Evolutionary conservation across 2,113 vertebrate species (phyloP), one percentile per base, ranked within the genome.

Genomic region (Tympanuchus pallidicinctus): DNA sequence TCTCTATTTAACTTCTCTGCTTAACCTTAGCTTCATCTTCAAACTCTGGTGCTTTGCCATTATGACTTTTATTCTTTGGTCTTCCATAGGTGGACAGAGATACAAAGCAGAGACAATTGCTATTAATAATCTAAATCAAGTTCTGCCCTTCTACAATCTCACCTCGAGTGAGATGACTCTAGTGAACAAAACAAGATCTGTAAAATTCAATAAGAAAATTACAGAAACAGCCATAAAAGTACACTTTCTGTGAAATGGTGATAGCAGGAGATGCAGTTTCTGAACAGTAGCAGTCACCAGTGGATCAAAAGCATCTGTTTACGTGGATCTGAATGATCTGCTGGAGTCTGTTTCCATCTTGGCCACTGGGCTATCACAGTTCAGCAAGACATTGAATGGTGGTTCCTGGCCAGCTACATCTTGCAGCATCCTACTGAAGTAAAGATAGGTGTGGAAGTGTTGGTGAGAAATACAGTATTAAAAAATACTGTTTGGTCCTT

Each of bases 81-180:
- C 78, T 40, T 42, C 56, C 42, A 74, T 67, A 60, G 57, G 24
- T 50, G 38, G 54, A 92, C 43, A 92, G 47, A 28, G 19, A 13
- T 60, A 25, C n/a, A 82, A 83, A 85, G 66, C 82, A 74, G 65
- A 70, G 86, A 64, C 70, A 86, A 34, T 75, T 54, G 89, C 65
- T 79, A 85, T 73, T 94, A 97, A 96, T 94, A 96, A 94, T 94
- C 86, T 88, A 79, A 91, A 90, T 80, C 79, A 79, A 3, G n/a
- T 56, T 91, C 79, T 95, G 84, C 86, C 60, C 47, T 80, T 56
- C 75, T 22, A 1, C 36, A 27, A 19, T 45, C 60, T 83, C 91
- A 90, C 93, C 69, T 38, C 54, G 85, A 95, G 74, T n/a, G 18
- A 42, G 42, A 45, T 25, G 27, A 67, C 1, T 32, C 18, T 28